These are phyloP conservation scores for Rattus norvegicus DNA, from an alignment of 2,113 vertebrate genomes.

Conservation along the genomic window GRCr8 NC_086027.1:1181001-1181500, in stretches of 20 bases:
- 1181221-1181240: slow-evolving; percentile 41
- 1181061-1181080: no score
- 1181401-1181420: neutral
- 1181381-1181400: neutral
- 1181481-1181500: neutral
- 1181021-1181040: neutral
- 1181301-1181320: neutral
- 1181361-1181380: neutral
- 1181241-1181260: slow-evolving; percentile 52
- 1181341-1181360: neutral
- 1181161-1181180: neutral
- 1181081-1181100: neutral
- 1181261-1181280: neutral
- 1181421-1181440: neutral
- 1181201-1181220: neutral
- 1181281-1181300: slow-evolving; percentile 39
- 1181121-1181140: neutral
- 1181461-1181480: neutral
- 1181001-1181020: slow-evolving; percentile 29
- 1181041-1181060: rapidly evolving
- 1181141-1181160: neutral
- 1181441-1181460: neutral
- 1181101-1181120: neutral
- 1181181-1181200: neutral
- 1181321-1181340: neutral